A percentile compares a stretch with the other conserved stretches of the same genome.
These are phyloP conservation scores for Phengaris arion DNA, from an alignment of 2,888 invertebrate genomes.

Conservation along the genomic window DNA sequence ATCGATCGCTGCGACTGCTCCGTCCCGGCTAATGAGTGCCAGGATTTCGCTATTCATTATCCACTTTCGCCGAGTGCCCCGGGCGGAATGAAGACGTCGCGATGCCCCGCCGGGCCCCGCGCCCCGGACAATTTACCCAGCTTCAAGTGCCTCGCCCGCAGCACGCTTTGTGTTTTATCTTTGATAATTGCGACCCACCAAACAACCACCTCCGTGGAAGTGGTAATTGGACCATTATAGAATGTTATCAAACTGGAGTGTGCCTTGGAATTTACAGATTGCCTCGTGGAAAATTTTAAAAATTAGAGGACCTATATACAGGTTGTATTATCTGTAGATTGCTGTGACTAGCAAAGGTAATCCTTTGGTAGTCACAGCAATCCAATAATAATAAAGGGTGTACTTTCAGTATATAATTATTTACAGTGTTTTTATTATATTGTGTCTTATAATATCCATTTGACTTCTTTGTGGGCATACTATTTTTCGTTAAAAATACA, in stretches of 20 bases:
- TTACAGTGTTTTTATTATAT: too few relatives aligned
- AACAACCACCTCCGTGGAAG: constrained; percentile 61
- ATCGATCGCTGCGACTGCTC: constrained; percentile 68
- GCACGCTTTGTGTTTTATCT: constrained; percentile 70
- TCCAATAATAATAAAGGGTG: not conserved
- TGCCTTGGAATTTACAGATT: not conserved
- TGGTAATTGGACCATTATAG: constrained; percentile 71
- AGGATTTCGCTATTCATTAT: constrained; percentile 75
- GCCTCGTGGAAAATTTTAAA: not conserved
- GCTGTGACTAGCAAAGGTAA: not conserved
- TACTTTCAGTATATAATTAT: too few relatives aligned
- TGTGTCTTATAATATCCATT: too few relatives aligned
- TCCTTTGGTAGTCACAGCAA: too few relatives aligned
- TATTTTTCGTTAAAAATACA: too few relatives aligned
- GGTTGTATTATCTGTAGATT: not conserved
- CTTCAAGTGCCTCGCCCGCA: constrained; percentile 55
- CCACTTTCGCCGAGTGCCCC: constrained; percentile 71
- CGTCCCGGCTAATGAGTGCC: constrained; percentile 73
- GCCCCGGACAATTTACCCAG: constrained; percentile 62
- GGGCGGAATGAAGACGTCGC: constrained; percentile 74
- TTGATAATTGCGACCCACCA: constrained; percentile 68
- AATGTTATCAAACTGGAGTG: constrained; percentile 1
- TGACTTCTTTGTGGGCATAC: too few relatives aligned
- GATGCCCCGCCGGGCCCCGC: constrained; percentile 48
- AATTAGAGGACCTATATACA: not conserved